A percentile compares a stretch with the other conserved stretches of the same genome.
Conservation (phyloP, 92 coral and sea anemone genomes). For the Paramuricea clavata region DNA sequence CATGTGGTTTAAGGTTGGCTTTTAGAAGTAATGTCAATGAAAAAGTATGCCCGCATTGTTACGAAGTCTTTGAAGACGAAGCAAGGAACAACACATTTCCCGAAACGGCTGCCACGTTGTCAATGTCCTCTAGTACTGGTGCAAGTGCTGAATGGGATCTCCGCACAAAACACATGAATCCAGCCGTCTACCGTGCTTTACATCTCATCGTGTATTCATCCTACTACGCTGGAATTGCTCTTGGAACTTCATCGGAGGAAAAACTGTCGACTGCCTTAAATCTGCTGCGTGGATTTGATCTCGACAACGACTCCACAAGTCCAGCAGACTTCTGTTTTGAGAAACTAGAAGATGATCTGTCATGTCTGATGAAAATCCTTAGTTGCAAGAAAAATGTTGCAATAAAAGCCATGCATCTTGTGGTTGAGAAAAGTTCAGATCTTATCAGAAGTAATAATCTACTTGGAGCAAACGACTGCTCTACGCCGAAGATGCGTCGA, state of each 20-base stretch:
- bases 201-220: conserved; percentile 72
- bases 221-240: conserved; percentile 65
- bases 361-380: conserved; percentile 48
- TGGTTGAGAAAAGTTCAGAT: conserved; percentile 55
- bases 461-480: neutral
- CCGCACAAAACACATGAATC: conserved; percentile 54
- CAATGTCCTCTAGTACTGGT: neutral
- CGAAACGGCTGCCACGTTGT: neutral
- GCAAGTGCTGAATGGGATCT: conserved; percentile 1
- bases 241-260: conserved; percentile 38
- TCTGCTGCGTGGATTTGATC: neutral
- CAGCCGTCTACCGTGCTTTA: conserved; percentile 66
- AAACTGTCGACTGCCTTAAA: conserved; percentile 35
- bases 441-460: conserved; percentile 3
- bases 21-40: neutral
- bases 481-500: neutral
- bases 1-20: conserved; percentile 33
- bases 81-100: neutral
- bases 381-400: conserved; percentile 57
- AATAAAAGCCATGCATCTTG: conserved; percentile 53
- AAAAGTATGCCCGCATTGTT: conserved; percentile 17
- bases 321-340: conserved; percentile 42
- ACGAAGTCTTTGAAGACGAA: neutral
- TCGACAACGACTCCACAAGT: neutral
- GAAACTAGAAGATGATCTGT: conserved; percentile 56